Conservation (phyloP, 2,797 vertebrate genomes). For the Sebastes trivittatus region DNA sequence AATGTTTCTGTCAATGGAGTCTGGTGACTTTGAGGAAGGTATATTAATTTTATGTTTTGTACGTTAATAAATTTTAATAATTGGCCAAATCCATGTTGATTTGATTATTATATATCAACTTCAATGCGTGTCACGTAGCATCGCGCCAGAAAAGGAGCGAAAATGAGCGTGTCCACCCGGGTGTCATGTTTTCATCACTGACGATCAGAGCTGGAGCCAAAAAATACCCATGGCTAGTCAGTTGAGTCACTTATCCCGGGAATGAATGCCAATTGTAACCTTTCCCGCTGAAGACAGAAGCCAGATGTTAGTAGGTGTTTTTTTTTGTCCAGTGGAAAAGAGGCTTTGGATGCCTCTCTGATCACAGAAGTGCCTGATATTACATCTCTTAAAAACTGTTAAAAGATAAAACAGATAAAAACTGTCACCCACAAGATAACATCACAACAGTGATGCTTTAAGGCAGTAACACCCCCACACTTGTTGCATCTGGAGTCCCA, state of each 20-base stretch:
- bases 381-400: slow-evolving; percentile 8
- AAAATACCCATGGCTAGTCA: neutral
- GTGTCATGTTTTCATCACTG: neutral
- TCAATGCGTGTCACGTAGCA: neutral
- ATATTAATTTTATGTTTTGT: neutral
- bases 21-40: neutral
- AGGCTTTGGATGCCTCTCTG: neutral
- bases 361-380: slow-evolving; percentile 8
- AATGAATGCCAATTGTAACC: neutral
- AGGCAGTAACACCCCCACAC: slow-evolving; percentile 17
- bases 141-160: neutral
- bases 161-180: neutral
- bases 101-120: neutral
- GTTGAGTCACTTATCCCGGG: neutral
- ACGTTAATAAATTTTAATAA: neutral
- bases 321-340: neutral
- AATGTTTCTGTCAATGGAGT: neutral
- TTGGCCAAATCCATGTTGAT: neutral
- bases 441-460: neutral
- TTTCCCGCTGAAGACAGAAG: neutral
- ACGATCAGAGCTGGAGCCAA: neutral
- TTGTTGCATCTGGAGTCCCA: slow-evolving; percentile 15
- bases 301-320: neutral
- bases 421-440: neutral
- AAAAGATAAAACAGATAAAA: too few relatives aligned